Percentiles rank a stretch among this genome's conserved stretches.
These are phyloP conservation scores for Hesperia comma DNA, from an alignment of 2,888 invertebrate species.

Conservation along the genomic window DNA sequence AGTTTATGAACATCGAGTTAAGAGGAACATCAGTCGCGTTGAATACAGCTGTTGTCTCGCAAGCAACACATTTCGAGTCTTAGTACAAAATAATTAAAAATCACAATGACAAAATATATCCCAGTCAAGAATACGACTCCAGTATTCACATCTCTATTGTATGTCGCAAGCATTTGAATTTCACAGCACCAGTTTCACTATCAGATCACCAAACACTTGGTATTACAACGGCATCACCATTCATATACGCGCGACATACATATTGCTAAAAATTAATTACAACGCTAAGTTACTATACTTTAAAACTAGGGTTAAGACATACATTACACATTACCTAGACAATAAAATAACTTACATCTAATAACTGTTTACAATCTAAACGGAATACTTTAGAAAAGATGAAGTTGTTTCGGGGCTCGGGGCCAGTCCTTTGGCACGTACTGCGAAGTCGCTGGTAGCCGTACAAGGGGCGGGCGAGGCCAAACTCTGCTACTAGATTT, in stretches of 20 bases:
- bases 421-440: constrained; percentile 70
- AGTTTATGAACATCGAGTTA: constrained; percentile 64
- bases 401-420: constrained; percentile 48
- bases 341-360: constrained; percentile 79
- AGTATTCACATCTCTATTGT: constrained; percentile 59
- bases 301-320: constrained; percentile 77
- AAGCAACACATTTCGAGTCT: constrained; percentile 68
- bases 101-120: constrained; percentile 56
- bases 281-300: constrained; percentile 62
- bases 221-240: constrained; percentile 56
- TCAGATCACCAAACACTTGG: constrained; percentile 38
- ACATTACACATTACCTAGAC: constrained; percentile 78
- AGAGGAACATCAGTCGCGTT: constrained; percentile 79
- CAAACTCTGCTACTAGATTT: too few species aligned
- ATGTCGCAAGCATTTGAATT: constrained; percentile 78
- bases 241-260: constrained; percentile 79
- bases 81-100: constrained; percentile 68
- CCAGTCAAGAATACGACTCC: constrained; percentile 67
- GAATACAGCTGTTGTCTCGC: constrained; percentile 68
- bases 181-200: constrained; percentile 77
- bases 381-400: constrained; percentile 66
- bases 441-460: constrained; percentile 13
- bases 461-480: neutral
- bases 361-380: constrained; percentile 73
- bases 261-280: constrained; percentile 65